Percentiles rank a stretch among this genome's conserved stretches.
Evolutionary conservation across 2,797 vertebrate species (phyloP).

Genomic region (Brotula barbata): DNA sequence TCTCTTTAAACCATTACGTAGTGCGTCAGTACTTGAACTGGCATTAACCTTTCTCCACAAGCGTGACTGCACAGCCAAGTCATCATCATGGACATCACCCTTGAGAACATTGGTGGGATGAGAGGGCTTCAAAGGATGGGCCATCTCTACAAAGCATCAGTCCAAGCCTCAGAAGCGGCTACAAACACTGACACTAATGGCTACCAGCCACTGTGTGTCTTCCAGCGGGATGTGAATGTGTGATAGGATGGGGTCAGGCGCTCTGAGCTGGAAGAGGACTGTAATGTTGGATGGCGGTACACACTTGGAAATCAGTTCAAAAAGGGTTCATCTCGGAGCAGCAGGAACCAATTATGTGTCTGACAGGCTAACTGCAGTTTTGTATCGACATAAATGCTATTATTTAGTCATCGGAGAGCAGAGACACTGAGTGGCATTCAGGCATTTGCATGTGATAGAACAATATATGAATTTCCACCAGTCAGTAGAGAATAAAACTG

Average conservation of each 20-base stretch:
- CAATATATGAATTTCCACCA: not conserved
- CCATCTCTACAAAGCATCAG: slow-evolving; percentile 56
- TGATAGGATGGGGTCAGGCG: slow-evolving; percentile 27
- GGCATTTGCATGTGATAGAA: not conserved
- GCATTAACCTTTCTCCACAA: slow-evolving; percentile 32
- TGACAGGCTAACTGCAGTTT: not conserved
- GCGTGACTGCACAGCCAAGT: slow-evolving; percentile 35
- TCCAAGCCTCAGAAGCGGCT: slow-evolving; percentile 55
- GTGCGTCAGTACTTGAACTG: slow-evolving; percentile 20
- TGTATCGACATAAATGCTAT: not conserved
- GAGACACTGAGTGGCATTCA: not conserved
- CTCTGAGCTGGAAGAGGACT: slow-evolving; percentile 20
- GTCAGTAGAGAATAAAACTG: not conserved
- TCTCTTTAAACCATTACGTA: slow-evolving; percentile 8
- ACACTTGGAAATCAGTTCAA: slow-evolving; percentile 16
- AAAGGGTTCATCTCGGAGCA: slow-evolving; percentile 12
- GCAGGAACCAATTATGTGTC: slow-evolving; percentile 3
- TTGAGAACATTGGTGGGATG: slow-evolving; percentile 40
- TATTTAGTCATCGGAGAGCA: not conserved
- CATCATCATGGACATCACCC: slow-evolving; percentile 15
- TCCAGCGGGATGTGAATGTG: slow-evolving; percentile 32
- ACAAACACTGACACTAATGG: slow-evolving; percentile 52
- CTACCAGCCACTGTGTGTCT: slow-evolving; percentile 36
- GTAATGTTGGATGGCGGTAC: slow-evolving; percentile 18
- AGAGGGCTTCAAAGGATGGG: slow-evolving; percentile 59